Percentiles rank a stretch among this genome's conserved stretches.
These are phyloP conservation scores for Carlito syrichta DNA, from an alignment of 2,113 vertebrate genomes.

Conservation along the genomic window DNA sequence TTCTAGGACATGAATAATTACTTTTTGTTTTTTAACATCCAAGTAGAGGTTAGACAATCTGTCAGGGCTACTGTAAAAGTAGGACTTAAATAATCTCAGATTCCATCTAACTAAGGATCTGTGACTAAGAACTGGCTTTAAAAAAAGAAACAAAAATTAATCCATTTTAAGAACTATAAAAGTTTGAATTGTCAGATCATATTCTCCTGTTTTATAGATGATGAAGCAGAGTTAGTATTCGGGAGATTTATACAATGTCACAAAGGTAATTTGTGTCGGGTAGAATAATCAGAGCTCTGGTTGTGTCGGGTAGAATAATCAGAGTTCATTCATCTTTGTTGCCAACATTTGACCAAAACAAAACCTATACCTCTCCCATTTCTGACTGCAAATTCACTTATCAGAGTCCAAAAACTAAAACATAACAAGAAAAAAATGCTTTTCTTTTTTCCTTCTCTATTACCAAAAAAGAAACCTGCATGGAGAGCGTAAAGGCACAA, in stretches of 20 bases:
- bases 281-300: conserved; percentile 18
- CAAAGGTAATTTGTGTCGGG: not conserved
- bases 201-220: conserved; percentile 14
- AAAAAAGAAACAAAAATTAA: conserved; percentile 8
- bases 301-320: not conserved
- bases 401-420: conserved; percentile 32
- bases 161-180: conserved; percentile 32
- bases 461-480: not conserved
- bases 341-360: conserved; percentile 45
- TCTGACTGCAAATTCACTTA: conserved; percentile 19
- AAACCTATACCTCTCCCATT: not conserved
- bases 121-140: conserved; percentile 1
- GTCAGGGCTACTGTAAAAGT: not conserved
- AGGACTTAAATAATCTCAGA: conserved; percentile 26
- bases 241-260: not conserved
- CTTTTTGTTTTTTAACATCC: conserved; percentile 1
- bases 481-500: not conserved
- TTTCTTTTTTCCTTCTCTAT: not conserved
- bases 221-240: conserved; percentile 17
- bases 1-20: conserved; percentile 19
- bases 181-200: not conserved
- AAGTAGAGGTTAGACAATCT: not conserved
- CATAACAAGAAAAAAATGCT: conserved; percentile 46
- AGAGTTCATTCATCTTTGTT: not conserved
- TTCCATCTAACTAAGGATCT: conserved; percentile 5